phyloP scores from a whole-genome alignment of 2,113 vertebrate genomes.

The Perognathus longimembris region DNA sequence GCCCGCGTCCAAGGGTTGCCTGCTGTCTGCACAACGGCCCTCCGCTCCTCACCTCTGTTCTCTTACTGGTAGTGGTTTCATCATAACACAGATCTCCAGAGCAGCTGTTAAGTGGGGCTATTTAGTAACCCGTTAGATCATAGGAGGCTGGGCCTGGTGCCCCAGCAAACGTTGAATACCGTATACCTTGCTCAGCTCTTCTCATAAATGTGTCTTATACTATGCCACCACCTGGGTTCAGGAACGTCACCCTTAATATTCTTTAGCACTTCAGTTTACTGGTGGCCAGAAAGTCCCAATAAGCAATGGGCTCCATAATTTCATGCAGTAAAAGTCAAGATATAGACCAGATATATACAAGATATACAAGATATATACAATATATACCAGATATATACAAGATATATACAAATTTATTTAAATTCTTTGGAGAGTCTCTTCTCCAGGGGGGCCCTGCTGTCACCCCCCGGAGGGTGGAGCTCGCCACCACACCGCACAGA shows the following conservation, averaged over 20 bases:
- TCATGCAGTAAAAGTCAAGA: not conserved
- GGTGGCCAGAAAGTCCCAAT: not conserved
- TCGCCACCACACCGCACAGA: too few relatives aligned
- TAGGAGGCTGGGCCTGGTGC: not conserved
- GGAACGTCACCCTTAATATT: not conserved
- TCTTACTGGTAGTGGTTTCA: not conserved
- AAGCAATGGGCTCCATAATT: not conserved
- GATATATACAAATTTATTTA: too few relatives aligned
- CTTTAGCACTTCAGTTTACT: not conserved
- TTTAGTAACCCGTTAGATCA: not conserved
- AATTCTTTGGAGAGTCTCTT: not conserved
- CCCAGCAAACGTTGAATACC: not conserved
- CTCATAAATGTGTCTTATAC: not conserved
- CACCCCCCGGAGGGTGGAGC: too few relatives aligned
- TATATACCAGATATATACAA: too few relatives aligned
- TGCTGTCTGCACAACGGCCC: not conserved
- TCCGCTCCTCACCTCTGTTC: not conserved
- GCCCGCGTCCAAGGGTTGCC: not conserved
- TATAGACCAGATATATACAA: too few relatives aligned
- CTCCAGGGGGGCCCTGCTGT: not conserved
- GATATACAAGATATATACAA: too few relatives aligned
- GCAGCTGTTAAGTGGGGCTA: not conserved
- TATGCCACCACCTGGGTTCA: not conserved
- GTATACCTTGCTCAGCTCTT: not conserved
- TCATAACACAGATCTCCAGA: not conserved